Conservation (phyloP, 2,113 vertebrate genomes). For the Orientallactaga bullata region DNA sequence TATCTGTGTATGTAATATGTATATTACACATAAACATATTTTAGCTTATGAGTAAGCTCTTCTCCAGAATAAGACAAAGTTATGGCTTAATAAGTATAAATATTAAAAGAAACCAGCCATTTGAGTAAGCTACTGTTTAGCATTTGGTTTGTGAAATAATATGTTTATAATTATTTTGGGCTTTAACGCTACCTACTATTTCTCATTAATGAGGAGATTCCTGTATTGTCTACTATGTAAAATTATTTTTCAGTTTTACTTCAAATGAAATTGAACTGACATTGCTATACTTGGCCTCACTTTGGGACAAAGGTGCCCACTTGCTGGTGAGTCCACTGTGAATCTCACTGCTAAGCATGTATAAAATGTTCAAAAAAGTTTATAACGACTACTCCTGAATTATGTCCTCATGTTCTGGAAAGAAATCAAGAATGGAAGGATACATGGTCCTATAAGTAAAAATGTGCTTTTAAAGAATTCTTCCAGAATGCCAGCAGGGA, state of each 20-base stretch:
- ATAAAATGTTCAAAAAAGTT: conserved; percentile 5
- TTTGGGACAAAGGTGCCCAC: neutral
- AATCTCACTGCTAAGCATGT: neutral
- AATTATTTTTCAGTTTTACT: neutral
- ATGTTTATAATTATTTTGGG: conserved; percentile 2
- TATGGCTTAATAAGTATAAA: conserved; percentile 9
- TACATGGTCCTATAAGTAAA: neutral
- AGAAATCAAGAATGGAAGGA: conserved; percentile 25
- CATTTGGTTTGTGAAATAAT: conserved; percentile 16
- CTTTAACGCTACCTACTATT: neutral
- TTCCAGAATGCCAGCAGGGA: neutral
- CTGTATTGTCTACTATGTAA: neutral
- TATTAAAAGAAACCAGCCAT: neutral
- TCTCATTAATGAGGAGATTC: conserved; percentile 10
- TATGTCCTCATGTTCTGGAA: conserved; percentile 33
- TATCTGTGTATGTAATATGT: too few species aligned
- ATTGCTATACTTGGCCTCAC: neutral
- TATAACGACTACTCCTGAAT: neutral
- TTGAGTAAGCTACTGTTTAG: neutral
- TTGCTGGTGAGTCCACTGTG: neutral
- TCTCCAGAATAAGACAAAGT: conserved; percentile 25
- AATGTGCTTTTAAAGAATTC: conserved; percentile 50
- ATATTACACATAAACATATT: neutral
- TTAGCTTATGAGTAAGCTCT: neutral
- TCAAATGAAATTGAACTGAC: conserved; percentile 5